Evolutionary conservation across 2,113 vertebrate species (phyloP), one percentile per base, ranked within the genome.

Genomic region (Salvelinus sp.): DNA sequence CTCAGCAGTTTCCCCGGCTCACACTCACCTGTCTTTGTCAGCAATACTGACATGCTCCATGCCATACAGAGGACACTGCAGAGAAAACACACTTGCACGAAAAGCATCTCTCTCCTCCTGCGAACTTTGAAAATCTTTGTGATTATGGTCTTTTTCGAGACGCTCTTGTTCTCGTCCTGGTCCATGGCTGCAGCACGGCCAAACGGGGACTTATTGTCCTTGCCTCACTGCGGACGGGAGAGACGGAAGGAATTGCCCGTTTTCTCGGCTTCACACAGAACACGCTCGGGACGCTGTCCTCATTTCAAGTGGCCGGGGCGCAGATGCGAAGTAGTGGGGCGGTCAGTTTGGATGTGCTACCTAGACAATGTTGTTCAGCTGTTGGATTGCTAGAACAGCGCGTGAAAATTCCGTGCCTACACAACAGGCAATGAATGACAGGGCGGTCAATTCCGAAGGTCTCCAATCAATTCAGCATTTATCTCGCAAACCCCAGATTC

Each of bases 91-190:
- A 96, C 93, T 89, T 98, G 97, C 67, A 94, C 95, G 72, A 94
- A 91, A 76, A 98, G 91, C 96, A 96, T 96, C 93, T 97, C 96
- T 82, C 95, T 91, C 94, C 96, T 92, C 91, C 93, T 93, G 81
- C 96, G 96, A 96, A 98, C 96, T 96, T 96, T 96, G 73, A 95
- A 95, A 73, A 94, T 94, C 88, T 92, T 94, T 0, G 86, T 67
- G 0, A 94, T 90, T 25, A 92, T 89, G 13, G 88, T 92, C 90
- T 92, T 92, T 83, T 92, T 93, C 58, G 93, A 92, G 77, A 79
- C 78, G 77, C 80, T 83, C 85, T 65, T 78, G 60, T 77, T 68
- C 76, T 88, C 86, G 79, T 88, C 86, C 85, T 79, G 86, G 73
- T 92, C 91, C 92, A 92, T 91, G 82, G 66, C 84, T 33, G 47